A percentile compares a stretch with the other conserved stretches of the same genome.
phyloP scores from a whole-genome alignment of 2,888 invertebrate species.

The Neoitamus cyanurus region DNA sequence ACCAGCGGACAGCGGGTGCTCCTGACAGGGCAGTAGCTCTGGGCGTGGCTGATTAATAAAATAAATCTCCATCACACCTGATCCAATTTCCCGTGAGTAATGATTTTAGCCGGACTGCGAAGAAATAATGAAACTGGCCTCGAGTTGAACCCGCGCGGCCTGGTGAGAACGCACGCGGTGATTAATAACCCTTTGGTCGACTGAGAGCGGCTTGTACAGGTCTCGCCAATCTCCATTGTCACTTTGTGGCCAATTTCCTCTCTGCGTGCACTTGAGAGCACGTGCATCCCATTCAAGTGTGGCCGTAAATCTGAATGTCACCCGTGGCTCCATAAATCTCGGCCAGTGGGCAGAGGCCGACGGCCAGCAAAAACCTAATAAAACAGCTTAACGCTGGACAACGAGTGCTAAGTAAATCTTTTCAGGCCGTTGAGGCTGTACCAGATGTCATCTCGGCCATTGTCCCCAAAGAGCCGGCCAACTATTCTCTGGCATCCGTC shows the following conservation, averaged over 20 bases:
- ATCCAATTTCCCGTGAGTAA: constrained; percentile 26
- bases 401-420: constrained; percentile 35
- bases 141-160: not conserved
- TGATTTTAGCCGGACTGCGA: not conserved
- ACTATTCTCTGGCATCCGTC: not conserved
- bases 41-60: constrained; percentile 4
- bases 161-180: not conserved
- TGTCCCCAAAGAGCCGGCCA: not conserved
- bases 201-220: not conserved
- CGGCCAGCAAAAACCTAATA: not conserved
- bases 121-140: not conserved
- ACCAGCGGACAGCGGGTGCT: not conserved
- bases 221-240: not conserved
- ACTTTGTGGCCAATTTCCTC: constrained; percentile 24
- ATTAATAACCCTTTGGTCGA: constrained; percentile 19
- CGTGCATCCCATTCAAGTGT: constrained; percentile 29
- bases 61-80: constrained; percentile 21
- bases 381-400: not conserved
- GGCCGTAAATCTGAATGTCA: constrained; percentile 33
- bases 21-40: not conserved
- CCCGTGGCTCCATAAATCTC: constrained; percentile 15
- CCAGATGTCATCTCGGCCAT: constrained; percentile 26
- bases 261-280: not conserved
- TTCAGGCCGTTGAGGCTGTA: not conserved
- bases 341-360: not conserved